A percentile compares a stretch with the other conserved stretches of the same genome.
Evolutionary conservation across 2,888 invertebrate species (phyloP).

Genomic region (Beris morrisii): DNA sequence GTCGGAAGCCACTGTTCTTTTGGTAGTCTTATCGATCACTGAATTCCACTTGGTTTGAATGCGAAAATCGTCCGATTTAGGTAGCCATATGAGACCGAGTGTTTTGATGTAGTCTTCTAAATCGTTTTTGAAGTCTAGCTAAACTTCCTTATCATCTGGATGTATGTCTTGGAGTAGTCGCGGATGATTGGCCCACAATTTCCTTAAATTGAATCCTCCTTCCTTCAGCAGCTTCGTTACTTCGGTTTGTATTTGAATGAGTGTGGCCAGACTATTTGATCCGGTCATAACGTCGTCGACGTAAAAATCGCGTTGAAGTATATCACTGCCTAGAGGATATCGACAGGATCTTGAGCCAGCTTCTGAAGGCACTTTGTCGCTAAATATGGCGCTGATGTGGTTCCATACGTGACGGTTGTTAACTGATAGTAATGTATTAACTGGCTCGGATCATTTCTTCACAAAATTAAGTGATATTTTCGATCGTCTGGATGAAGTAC

Average conservation of each 20-base stretch:
- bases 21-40: too few relatives aligned
- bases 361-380: constrained; percentile 49
- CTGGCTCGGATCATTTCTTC: constrained; percentile 50
- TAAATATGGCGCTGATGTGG: constrained; percentile 52
- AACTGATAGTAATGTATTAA: constrained; percentile 46
- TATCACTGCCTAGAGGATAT: constrained; percentile 57
- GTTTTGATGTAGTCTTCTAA: constrained; percentile 7
- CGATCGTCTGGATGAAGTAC: background rate
- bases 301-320: constrained; percentile 56
- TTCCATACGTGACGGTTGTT: constrained; percentile 30
- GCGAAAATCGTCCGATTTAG: constrained; percentile 10
- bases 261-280: background rate
- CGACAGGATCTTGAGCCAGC: constrained; percentile 57
- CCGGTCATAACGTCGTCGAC: constrained; percentile 55
- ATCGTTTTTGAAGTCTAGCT: background rate
- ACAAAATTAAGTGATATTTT: constrained; percentile 50
- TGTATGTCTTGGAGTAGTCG: constrained; percentile 8
- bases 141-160: constrained; percentile 1
- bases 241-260: background rate
- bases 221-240: background rate
- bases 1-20: too few relatives aligned
- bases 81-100: constrained; percentile 25
- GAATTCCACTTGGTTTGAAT: background rate
- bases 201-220: constrained; percentile 22
- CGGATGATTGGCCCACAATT: constrained; percentile 8